Percentiles rank a stretch among this genome's conserved stretches.
phyloP scores from a whole-genome alignment of 2,113 vertebrate species.

The Prinia subflava region DNA sequence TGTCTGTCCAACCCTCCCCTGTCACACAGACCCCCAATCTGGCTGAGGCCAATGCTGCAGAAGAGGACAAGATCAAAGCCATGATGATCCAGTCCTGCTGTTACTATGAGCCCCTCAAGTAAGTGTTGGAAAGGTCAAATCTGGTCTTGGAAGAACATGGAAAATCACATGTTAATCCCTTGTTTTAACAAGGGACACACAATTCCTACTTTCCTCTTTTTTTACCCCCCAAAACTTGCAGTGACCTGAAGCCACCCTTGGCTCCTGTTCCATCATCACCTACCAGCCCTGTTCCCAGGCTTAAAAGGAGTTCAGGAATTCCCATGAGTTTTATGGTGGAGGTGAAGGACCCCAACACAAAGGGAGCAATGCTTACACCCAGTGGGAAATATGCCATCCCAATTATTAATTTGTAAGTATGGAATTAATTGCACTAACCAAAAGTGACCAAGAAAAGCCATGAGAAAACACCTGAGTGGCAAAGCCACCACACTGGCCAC shows the following conservation, averaged over 20 bases:
- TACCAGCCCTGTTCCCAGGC: background rate
- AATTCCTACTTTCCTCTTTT: background rate
- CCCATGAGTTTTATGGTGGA: conserved; percentile 93
- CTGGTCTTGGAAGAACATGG: background rate
- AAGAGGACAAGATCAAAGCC: background rate
- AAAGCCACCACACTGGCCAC: background rate
- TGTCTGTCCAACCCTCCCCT: background rate
- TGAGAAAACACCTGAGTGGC: background rate
- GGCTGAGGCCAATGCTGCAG: background rate
- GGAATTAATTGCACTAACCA: background rate
- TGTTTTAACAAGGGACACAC: background rate
- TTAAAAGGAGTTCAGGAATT: conserved; percentile 95
- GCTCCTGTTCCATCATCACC: background rate
- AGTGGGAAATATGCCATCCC: conserved; percentile 89
- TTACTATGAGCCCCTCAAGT: background rate
- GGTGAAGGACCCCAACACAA: conserved; percentile 90
- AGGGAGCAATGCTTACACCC: conserved; percentile 93
- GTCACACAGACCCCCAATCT: background rate
- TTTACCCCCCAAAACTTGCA: background rate
- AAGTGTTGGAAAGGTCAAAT: background rate
- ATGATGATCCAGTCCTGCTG: background rate
- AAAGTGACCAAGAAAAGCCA: background rate
- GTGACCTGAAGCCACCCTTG: background rate
- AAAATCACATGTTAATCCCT: background rate
- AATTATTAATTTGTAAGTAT: conserved; percentile 89